A percentile compares a stretch with the other conserved stretches of the same genome.
Evolutionary conservation across 2,113 vertebrate genomes (phyloP).

Genomic region (Nesogale talazaci): DNA sequence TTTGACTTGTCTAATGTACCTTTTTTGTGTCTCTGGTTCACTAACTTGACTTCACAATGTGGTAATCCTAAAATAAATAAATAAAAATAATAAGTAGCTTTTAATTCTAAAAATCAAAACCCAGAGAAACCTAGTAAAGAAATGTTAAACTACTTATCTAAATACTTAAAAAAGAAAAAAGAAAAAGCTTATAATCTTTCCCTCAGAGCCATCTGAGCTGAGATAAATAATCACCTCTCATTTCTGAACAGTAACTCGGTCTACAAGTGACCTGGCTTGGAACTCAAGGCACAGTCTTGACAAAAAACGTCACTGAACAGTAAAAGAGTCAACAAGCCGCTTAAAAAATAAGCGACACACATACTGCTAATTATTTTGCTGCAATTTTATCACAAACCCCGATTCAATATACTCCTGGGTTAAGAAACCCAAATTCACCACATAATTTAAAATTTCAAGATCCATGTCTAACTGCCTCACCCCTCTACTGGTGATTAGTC

Average conservation of each 20-base stretch:
- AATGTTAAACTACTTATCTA: not conserved
- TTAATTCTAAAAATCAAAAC: conserved; percentile 31
- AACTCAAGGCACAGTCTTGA: not conserved
- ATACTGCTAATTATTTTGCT: not conserved
- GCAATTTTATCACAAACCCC: conserved; percentile 6
- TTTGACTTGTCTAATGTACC: not conserved
- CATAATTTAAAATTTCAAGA: conserved; percentile 12
- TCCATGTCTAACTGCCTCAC: not conserved
- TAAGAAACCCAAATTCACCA: conserved; percentile 5
- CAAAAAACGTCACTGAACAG: not conserved
- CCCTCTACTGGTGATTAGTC: not conserved
- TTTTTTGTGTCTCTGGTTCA: conserved; percentile 10
- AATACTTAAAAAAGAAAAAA: not conserved
- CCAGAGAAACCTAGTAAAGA: conserved; percentile 1
- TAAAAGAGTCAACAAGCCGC: not conserved
- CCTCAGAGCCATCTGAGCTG: not conserved
- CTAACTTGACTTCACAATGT: not conserved
- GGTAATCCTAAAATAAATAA: conserved; percentile 39
- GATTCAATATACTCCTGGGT: not conserved
- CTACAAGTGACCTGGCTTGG: not conserved
- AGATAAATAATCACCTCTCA: not conserved
- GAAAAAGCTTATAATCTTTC: not conserved
- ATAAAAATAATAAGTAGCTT: conserved; percentile 1
- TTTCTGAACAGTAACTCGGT: not conserved
- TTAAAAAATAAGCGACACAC: not conserved